Conservation (phyloP, 92 coral and sea anemone genomes). For the Anthopleura xanthogrammica region DNA sequence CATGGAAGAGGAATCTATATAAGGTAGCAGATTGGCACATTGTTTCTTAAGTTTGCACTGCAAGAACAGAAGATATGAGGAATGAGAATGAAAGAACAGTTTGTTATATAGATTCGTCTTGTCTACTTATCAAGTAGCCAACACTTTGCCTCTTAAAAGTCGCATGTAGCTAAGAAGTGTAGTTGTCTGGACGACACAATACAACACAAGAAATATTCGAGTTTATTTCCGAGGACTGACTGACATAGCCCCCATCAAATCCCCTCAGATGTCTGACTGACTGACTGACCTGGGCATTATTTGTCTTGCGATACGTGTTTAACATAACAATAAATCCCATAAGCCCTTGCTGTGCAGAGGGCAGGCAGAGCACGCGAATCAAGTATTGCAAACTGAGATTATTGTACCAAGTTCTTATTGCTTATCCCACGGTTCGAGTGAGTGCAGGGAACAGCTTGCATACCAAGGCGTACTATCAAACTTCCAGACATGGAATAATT, state of each 20-base stretch:
- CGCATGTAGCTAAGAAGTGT: no score
- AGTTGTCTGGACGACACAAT: not conserved
- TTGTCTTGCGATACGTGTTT: not conserved
- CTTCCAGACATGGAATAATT: not conserved
- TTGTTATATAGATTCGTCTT: no score
- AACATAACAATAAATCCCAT: not conserved
- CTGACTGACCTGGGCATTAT: not conserved
- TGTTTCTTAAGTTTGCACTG: no score
- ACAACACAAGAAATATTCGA: not conserved
- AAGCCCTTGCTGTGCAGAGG: conserved; percentile 2
- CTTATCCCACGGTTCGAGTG: not conserved
- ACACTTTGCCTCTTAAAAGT: not conserved
- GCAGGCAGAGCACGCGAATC: conserved; percentile 2
- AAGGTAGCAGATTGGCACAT: not conserved
- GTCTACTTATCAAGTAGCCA: not conserved
- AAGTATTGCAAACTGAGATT: not conserved
- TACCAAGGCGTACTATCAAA: not conserved
- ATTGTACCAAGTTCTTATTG: not conserved
- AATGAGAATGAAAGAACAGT: no score
- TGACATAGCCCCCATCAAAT: not conserved
- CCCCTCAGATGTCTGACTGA: not conserved
- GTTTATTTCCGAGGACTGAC: not conserved
- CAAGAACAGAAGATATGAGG: no score
- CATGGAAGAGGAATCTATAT: not conserved
- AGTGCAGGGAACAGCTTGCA: not conserved